Evolutionary conservation across 2,888 invertebrate genomes (phyloP).

Genomic region (Thelaira solivaga): DNA sequence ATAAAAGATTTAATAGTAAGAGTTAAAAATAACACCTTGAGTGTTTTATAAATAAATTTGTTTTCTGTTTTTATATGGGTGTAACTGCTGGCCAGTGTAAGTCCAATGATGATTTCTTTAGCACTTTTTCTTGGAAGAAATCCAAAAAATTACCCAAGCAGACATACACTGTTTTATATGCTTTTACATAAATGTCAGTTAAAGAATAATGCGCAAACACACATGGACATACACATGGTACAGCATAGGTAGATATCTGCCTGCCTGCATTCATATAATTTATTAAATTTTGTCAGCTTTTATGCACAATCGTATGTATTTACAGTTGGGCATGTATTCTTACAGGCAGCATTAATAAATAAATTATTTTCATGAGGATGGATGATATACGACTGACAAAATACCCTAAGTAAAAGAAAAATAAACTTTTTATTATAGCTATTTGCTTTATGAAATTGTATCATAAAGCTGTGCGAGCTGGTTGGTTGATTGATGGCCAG

Average conservation of each 20-base stretch:
- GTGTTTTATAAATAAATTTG: too few species aligned
- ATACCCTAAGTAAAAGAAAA: background rate
- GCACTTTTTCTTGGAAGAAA: background rate
- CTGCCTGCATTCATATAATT: too few species aligned
- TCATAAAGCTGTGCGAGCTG: too few species aligned
- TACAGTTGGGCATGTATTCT: background rate
- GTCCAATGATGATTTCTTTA: background rate
- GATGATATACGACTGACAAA: background rate
- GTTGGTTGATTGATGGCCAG: too few species aligned
- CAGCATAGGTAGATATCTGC: too few species aligned
- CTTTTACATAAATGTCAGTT: background rate
- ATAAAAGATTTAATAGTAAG: too few species aligned
- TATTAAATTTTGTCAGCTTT: conserved; percentile 41
- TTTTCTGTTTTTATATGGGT: too few species aligned
- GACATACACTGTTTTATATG: background rate
- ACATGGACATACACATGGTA: too few species aligned
- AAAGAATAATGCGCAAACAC: too few species aligned
- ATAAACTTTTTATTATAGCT: too few species aligned
- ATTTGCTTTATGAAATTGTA: too few species aligned
- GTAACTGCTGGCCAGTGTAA: conserved; percentile 25
- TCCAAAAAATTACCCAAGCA: conserved; percentile 24
- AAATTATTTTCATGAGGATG: background rate
- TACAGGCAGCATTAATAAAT: background rate
- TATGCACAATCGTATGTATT: background rate
- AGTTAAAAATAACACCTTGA: too few species aligned